Percentiles rank a stretch among this genome's conserved stretches.
These are phyloP conservation scores for Lasioglossum marginatum DNA, from an alignment of 2,888 invertebrate genomes.

Conservation along the genomic window DNA sequence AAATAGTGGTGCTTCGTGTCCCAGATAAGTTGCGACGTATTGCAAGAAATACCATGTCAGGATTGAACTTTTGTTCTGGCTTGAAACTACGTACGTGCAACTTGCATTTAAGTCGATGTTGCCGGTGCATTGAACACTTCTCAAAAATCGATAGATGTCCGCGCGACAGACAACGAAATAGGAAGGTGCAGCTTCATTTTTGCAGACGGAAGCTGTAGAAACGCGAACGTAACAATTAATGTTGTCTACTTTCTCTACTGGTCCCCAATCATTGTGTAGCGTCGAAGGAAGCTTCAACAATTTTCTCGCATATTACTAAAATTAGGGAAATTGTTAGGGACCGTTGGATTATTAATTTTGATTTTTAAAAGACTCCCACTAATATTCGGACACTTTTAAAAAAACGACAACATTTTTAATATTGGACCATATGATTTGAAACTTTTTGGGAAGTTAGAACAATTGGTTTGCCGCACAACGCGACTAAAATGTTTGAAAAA, in stretches of 20 bases:
- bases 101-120: slow-evolving; percentile 50
- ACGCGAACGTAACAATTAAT: neutral
- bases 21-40: slow-evolving; percentile 61
- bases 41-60: slow-evolving; percentile 46
- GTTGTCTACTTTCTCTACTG: neutral
- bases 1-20: slow-evolving; percentile 38
- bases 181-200: neutral
- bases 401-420: no score
- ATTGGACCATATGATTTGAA: no score
- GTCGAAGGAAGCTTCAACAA: neutral
- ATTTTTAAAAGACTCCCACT: no score
- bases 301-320: neutral
- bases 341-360: no score
- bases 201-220: neutral
- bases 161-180: neutral
- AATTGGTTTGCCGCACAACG: no score
- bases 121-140: slow-evolving; percentile 5
- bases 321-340: no score
- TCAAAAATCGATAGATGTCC: slow-evolving; percentile 41
- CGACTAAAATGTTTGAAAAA: no score
- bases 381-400: no score
- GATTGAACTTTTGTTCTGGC: slow-evolving; percentile 54
- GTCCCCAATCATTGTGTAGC: no score
- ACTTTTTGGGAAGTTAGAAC: no score
- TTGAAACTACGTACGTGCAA: slow-evolving; percentile 48